Evolutionary conservation across 2,888 invertebrate genomes (phyloP).

Genomic region (Tenodera sinensis): DNA sequence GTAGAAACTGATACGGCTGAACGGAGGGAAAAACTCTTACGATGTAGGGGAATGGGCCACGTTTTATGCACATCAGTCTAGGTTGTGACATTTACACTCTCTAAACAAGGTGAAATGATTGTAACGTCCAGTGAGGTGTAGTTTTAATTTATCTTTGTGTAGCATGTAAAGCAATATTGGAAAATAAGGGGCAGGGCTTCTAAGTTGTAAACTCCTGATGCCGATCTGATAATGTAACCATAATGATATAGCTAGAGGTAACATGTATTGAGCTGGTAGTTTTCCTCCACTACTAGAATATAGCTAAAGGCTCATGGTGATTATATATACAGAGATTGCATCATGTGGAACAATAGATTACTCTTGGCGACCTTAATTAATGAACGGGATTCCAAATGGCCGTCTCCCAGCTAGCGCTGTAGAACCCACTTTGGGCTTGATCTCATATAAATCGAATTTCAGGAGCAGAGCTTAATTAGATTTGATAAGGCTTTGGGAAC

Average conservation of each 20-base stretch:
- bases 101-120: too few species aligned
- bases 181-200: neutral
- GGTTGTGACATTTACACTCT: too few species aligned
- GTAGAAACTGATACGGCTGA: too few species aligned
- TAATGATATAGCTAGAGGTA: neutral
- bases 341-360: neutral
- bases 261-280: neutral
- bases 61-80: too few species aligned
- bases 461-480: neutral
- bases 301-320: neutral
- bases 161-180: too few species aligned
- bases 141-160: too few species aligned
- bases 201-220: neutral
- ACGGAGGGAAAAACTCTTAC: too few species aligned
- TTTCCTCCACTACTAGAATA: neutral
- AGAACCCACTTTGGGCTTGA: neutral
- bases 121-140: too few species aligned
- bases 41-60: too few species aligned
- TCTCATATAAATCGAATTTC: neutral
- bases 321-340: neutral
- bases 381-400: neutral
- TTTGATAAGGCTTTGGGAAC: neutral
- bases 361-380: neutral
- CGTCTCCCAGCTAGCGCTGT: neutral
- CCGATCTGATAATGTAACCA: neutral